Evolutionary conservation across 2,113 vertebrate species (phyloP), one percentile per base, ranked within the genome.

Genomic region (Festucalex cinctus): DNA sequence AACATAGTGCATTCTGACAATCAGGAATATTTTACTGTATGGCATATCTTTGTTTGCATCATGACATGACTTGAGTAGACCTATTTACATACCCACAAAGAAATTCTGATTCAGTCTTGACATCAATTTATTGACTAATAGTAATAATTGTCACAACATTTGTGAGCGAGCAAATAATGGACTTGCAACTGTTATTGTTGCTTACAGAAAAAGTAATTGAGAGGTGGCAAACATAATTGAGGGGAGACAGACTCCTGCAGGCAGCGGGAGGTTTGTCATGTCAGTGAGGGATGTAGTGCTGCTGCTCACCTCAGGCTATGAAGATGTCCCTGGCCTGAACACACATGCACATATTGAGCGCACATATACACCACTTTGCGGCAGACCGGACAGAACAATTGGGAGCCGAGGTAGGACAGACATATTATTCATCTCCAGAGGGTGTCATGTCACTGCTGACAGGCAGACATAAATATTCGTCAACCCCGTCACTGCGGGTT

Each of bases 391-490:
- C 68, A 77, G 74, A 80, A 87, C 76, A 84, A 83, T 79, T 78
- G 82, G 73, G 28, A 90, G 84, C 76, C 77, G 68, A 63, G 71
- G 65, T 71, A 82, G 76, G 69, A 75, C 80, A 71, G 76, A 80
- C 77, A 74, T 81, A 89, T 86, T 88, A 88, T 85, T 90, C 86
- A 85, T 88, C 78, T 76, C 81, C 66, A 63, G 84, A 84, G 84
- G 86, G 76, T 70, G 75, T 74, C 58, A 58, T 86, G 86, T 85
- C 86, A 82, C 70, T 51, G 70, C 83, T 89, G 88, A 89, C 81
- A 88, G 81, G 77, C 63, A 81, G 71, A 86, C 84, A 90, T 87
- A 90, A 90, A 90, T 87, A 89, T 88, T 89, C 86, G 77, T 77
- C 80, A 80, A 88, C 84, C 85, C 68, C 64, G 74, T 83, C 81